These are phyloP conservation scores for Leptosomus discolor DNA, from an alignment of 2,113 vertebrate species.

Conservation along the genomic window DNA sequence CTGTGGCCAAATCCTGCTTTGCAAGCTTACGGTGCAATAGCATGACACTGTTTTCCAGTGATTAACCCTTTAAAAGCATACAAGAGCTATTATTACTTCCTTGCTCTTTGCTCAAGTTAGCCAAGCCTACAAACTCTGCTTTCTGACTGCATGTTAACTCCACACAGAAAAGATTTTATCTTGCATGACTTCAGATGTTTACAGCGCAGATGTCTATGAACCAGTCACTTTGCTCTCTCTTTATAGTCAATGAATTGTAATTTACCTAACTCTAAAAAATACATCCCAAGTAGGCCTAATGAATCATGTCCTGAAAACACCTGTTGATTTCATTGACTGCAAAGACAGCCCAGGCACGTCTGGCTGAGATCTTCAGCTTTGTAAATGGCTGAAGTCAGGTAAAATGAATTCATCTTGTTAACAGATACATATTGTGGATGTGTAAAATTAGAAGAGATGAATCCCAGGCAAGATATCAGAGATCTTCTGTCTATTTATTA, in stretches of 20 bases:
- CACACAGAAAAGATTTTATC: background rate
- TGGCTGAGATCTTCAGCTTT: background rate
- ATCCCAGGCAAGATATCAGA: background rate
- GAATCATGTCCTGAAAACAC: background rate
- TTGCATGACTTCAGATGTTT: background rate
- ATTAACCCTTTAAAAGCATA: background rate
- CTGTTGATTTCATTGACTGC: background rate
- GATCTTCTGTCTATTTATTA: background rate
- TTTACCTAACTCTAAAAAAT: background rate
- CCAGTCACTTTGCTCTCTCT: background rate
- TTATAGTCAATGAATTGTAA: background rate
- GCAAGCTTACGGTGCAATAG: background rate
- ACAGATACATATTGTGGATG: background rate
- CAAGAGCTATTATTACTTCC: background rate
- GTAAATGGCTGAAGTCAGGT: background rate
- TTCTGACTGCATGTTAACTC: background rate
- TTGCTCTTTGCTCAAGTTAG: background rate
- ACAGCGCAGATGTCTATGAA: background rate
- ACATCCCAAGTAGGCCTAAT: background rate
- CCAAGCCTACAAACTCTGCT: background rate
- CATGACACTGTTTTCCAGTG: background rate
- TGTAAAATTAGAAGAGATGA: background rate
- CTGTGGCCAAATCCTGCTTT: background rate
- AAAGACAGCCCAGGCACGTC: background rate
- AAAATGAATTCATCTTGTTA: background rate